Evolutionary conservation across 2,113 vertebrate genomes (phyloP), one percentile per base, ranked within the genome.

Genomic region (Sturnira hondurensis): DNA sequence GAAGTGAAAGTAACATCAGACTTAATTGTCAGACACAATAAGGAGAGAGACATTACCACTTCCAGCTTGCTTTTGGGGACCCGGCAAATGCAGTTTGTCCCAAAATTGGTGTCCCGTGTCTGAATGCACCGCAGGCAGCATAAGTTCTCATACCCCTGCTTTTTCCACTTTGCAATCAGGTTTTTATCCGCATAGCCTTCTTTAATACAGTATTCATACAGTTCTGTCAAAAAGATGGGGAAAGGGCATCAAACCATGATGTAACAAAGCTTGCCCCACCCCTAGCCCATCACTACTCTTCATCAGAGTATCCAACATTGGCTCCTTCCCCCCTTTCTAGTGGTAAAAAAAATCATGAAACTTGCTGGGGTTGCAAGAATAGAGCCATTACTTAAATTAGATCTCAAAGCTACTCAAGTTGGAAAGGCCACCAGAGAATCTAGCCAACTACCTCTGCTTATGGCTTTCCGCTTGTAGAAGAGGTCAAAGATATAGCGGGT

Each of bases 151-250:
- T 99, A 99, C 13, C 99, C 99, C 95, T 99, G 99, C 91, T 99
- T 99, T 98, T 99, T 99, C 99, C 99, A 99, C 97, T 99, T 99
- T 5, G 99, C 99, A 56, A 99, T 99, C 88, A 99, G 98, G 97
- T 99, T 99, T 97, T 99, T 99, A 97, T 99, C 99, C 50, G 99
- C 99, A 0, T 99, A 99, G 7, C 99, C 99, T 97, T 99, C 99
- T 97, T 98, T 99, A 97, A 99, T 99, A 93, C 99, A 99, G 80
- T 99, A 99, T 2, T 99, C 99, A 0, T 99, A 99, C 5, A 99
- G 98, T 96, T 99, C 99, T 99, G 98, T 3, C 95, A 90, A 77
- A 82, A 56, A 85, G 36, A 92, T 1, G 8, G 33, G 26, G 26
- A 80, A 63, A 58, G 15, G 14, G 20, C 68, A 45, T 95, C 56